These are phyloP conservation scores for Acleris emargana DNA, from an alignment of 2,888 invertebrate species.

Conservation along the genomic window DNA sequence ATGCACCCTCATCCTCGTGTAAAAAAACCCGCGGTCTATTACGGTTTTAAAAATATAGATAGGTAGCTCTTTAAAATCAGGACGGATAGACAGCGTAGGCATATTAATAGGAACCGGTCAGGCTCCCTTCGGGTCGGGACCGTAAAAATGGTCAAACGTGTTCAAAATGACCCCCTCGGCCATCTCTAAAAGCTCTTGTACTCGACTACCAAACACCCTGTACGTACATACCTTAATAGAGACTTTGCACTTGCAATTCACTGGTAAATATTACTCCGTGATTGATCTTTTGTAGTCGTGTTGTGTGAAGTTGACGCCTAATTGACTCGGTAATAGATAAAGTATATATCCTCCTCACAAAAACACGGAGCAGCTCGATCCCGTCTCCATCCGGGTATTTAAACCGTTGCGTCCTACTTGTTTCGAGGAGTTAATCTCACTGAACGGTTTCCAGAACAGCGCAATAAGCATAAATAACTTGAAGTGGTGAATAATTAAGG, in stretches of 20 bases:
- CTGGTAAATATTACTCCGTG: slow-evolving; percentile 4
- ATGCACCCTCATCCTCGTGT: too few relatives aligned
- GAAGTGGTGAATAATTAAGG: too few relatives aligned
- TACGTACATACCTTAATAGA: neutral
- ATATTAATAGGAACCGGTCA: too few relatives aligned
- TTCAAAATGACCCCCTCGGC: too few relatives aligned
- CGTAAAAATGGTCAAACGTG: too few relatives aligned
- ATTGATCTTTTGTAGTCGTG: slow-evolving; percentile 32
- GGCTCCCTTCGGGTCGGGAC: too few relatives aligned
- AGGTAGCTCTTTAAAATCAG: too few relatives aligned
- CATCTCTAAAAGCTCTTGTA: too few relatives aligned
- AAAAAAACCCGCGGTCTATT: too few relatives aligned
- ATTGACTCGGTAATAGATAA: slow-evolving; percentile 21
- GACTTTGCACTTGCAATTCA: slow-evolving; percentile 10
- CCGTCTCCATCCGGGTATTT: slow-evolving; percentile 6
- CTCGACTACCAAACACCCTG: neutral
- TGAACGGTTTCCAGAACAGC: slow-evolving; percentile 8
- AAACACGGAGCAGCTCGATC: neutral
- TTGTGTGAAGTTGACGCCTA: slow-evolving; percentile 22
- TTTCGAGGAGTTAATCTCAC: neutral
- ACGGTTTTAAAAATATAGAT: too few relatives aligned
- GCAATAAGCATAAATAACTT: slow-evolving; percentile 4
- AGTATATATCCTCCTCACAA: slow-evolving; percentile 19
- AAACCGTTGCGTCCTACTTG: slow-evolving; percentile 13
- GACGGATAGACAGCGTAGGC: too few relatives aligned